Evolutionary conservation across 1,140 invertebrate genomes (phyloP), one percentile per base, ranked within the genome.

Genomic region (Rhopalosiphum padi): DNA sequence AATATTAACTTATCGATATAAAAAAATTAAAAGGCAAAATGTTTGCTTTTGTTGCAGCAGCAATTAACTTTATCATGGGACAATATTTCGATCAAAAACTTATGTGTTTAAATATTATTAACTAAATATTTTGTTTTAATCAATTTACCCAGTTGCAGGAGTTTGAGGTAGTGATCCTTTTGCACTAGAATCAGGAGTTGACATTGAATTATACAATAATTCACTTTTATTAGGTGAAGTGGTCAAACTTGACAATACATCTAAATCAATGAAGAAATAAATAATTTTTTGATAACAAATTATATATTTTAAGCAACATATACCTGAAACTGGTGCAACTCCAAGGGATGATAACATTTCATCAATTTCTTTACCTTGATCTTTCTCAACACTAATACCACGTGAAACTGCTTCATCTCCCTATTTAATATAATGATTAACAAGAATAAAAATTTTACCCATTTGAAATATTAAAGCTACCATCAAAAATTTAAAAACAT

Each of bases 291-390:
- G 9, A 30, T 41, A 92, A 23, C 2, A n/a, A 43, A 18, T n/a
- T 55, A 51, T n/a, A 35, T 48, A 83, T 41, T 25, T 30, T 83
- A 83, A 86, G 48, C 25, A 53, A 93, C 30, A 77, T 86, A 68
- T 95, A 96, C 96, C 96, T 94, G 97, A 97, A 23, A 98, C 97
- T 48, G 98, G 97, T 30, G 97, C 97, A 94, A 98, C 97, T 77
- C 98, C 98, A 93, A 98, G 96, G 2, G 97, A 98, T 7, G 97
- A 97, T 68, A 98, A 96, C 97, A 98, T 97, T 94, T 98, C 97
- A 96, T 98, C 97, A 92, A 98, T 95, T 95, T 98, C 97, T 85
- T 97, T 96, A 0, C 96, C 96, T 94, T 97, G 97, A 95, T 97
- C 97, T 94, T 96, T 96, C 94, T 96, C 96, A 1, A 96, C 95